These are phyloP conservation scores for Torymus aiolomorphi DNA, from an alignment of 2,888 invertebrate species.

Conservation along the genomic window DNA sequence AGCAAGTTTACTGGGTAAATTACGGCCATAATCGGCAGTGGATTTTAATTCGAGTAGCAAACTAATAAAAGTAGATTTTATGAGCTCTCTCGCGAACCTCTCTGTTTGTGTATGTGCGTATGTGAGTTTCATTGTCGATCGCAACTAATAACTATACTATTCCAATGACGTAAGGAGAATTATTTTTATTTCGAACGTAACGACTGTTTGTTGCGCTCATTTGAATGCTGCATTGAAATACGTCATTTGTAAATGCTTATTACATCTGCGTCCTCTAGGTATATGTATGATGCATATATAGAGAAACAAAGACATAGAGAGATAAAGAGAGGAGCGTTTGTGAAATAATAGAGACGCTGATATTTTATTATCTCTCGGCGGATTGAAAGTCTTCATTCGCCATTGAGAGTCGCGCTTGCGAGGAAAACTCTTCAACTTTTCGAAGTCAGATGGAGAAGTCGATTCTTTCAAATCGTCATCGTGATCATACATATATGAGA, in stretches of 20 bases:
- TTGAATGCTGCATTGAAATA: constrained; percentile 21
- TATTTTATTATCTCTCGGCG: too few species aligned
- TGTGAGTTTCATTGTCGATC: constrained; percentile 9
- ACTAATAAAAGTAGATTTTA: constrained; percentile 32
- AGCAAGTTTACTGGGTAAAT: constrained; percentile 24
- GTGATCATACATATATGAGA: too few species aligned
- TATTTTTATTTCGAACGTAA: constrained; percentile 38
- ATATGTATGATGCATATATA: background rate
- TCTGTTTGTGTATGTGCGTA: too few species aligned
- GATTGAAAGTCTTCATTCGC: too few species aligned
- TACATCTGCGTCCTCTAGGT: background rate
- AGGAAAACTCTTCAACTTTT: too few species aligned
- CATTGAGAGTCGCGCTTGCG: too few species aligned
- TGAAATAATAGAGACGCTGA: too few species aligned
- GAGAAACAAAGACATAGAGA: too few species aligned
- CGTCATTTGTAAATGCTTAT: constrained; percentile 30
- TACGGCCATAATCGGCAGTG: background rate
- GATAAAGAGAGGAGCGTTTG: too few species aligned
- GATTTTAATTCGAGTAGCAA: constrained; percentile 13
- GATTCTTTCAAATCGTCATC: too few species aligned
- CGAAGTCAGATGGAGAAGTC: too few species aligned
- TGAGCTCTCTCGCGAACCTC: background rate
- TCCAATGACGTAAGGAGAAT: constrained; percentile 30
- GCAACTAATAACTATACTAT: constrained; percentile 32
- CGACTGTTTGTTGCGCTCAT: constrained; percentile 19